Evolutionary conservation across 2,113 vertebrate genomes (phyloP).

Genomic region (Seriola rivoliana): DNA sequence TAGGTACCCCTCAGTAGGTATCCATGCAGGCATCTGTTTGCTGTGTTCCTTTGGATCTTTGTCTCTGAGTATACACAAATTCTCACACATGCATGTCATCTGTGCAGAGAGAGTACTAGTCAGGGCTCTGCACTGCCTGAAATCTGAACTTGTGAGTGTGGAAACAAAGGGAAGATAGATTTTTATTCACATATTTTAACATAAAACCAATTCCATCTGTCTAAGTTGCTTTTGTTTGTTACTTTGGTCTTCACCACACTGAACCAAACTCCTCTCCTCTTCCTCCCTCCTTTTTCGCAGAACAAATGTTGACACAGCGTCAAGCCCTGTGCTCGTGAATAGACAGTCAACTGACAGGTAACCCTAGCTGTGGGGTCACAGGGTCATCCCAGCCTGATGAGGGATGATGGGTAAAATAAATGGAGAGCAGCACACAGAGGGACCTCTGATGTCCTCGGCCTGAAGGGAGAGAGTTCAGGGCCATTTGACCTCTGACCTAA

Average conservation of each 20-base stretch:
- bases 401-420: slow-evolving; percentile 83
- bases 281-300: slow-evolving; percentile 36
- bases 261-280: slow-evolving; percentile 3
- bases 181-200: background rate
- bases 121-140: background rate
- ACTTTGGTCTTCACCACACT: slow-evolving; percentile 14
- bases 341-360: slow-evolving; percentile 82
- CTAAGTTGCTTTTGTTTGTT: slow-evolving; percentile 11
- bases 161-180: background rate
- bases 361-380: slow-evolving; percentile 79
- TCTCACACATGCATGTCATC: slow-evolving; percentile 53
- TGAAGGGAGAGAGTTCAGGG: slow-evolving; percentile 76
- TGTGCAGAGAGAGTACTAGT: background rate
- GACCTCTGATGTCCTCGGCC: slow-evolving; percentile 77
- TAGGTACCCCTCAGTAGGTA: slow-evolving; percentile 64
- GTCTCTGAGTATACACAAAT: slow-evolving; percentile 59
- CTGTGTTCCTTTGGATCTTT: slow-evolving; percentile 53
- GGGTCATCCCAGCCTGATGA: slow-evolving; percentile 78
- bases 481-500: slow-evolving; percentile 74
- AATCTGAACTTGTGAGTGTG: background rate
- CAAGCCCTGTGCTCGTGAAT: slow-evolving; percentile 72
- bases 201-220: background rate
- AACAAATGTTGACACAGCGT: slow-evolving; percentile 74
- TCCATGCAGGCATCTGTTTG: slow-evolving; percentile 74
- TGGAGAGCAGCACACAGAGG: slow-evolving; percentile 73